Evolutionary conservation across 2,888 invertebrate genomes (phyloP).

Genomic region (Watsonalla binaria): DNA sequence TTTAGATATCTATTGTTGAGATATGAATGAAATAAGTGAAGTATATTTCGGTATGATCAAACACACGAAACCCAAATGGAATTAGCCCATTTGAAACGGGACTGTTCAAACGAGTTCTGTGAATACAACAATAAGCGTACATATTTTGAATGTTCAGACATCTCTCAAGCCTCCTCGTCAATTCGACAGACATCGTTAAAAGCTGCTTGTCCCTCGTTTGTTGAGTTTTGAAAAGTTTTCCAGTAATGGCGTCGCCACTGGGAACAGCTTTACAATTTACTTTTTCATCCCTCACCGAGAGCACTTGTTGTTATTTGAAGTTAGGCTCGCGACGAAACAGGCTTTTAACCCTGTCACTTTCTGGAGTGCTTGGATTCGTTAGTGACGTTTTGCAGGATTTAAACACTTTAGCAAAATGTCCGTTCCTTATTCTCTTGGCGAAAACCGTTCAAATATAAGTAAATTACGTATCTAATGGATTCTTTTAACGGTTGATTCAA

Average conservation of each 20-base stretch:
- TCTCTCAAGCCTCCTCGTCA: slow-evolving; percentile 2
- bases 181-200: slow-evolving; percentile 26
- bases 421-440: slow-evolving; percentile 20
- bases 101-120: not conserved
- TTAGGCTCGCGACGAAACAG: slow-evolving; percentile 34
- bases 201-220: slow-evolving; percentile 27
- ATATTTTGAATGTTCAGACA: slow-evolving; percentile 10
- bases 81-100: no score
- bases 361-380: slow-evolving; percentile 32
- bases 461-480: slow-evolving; percentile 4
- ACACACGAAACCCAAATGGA: no score
- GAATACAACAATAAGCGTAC: slow-evolving; percentile 15
- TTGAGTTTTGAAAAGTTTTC: slow-evolving; percentile 27
- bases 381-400: slow-evolving; percentile 25
- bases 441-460: no score
- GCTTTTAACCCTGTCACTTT: slow-evolving; percentile 27
- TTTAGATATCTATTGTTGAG: no score
- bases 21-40: no score
- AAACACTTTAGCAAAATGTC: slow-evolving; percentile 30
- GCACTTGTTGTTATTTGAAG: slow-evolving; percentile 35
- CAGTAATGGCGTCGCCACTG: slow-evolving; percentile 17
- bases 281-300: slow-evolving; percentile 33
- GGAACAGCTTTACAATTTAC: slow-evolving; percentile 33
- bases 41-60: no score
- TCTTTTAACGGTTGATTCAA: not conserved